Conservation (phyloP, 2,797 vertebrate species). For the Halcyon badia region DNA sequence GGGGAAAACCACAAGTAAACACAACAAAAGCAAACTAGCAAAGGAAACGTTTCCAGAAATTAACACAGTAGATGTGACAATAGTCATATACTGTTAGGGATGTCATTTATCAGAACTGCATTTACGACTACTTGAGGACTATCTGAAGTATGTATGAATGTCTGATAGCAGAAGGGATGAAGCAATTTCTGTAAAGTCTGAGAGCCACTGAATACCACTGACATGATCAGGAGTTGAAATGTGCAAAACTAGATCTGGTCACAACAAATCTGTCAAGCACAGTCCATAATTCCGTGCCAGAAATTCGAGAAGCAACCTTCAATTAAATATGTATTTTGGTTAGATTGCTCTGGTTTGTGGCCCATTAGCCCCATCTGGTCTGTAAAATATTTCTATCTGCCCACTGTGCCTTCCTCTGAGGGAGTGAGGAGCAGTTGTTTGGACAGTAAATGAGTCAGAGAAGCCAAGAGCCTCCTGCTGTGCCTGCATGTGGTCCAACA, state of each 20-base stretch:
- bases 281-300: not conserved
- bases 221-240: not conserved
- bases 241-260: not conserved
- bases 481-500: slow-evolving; percentile 39
- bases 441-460: slow-evolving; percentile 25
- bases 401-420: not conserved
- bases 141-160: not conserved
- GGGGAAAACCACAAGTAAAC: not conserved
- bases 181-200: not conserved
- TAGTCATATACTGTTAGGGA: not conserved
- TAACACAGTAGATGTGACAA: not conserved
- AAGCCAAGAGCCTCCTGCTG: slow-evolving; percentile 52
- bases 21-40: not conserved
- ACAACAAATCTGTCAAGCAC: not conserved
- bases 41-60: not conserved
- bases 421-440: slow-evolving; percentile 31
- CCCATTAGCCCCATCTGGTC: slow-evolving; percentile 52
- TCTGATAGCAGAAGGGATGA: not conserved
- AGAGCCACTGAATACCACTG: not conserved
- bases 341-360: slow-evolving; percentile 3
- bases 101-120: not conserved
- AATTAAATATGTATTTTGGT: slow-evolving; percentile 37
- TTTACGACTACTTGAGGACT: not conserved
- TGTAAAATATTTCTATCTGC: slow-evolving; percentile 39
- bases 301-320: slow-evolving; percentile 12